phyloP scores from a whole-genome alignment of 2,113 vertebrate species.

The Collichthys lucidus region DNA sequence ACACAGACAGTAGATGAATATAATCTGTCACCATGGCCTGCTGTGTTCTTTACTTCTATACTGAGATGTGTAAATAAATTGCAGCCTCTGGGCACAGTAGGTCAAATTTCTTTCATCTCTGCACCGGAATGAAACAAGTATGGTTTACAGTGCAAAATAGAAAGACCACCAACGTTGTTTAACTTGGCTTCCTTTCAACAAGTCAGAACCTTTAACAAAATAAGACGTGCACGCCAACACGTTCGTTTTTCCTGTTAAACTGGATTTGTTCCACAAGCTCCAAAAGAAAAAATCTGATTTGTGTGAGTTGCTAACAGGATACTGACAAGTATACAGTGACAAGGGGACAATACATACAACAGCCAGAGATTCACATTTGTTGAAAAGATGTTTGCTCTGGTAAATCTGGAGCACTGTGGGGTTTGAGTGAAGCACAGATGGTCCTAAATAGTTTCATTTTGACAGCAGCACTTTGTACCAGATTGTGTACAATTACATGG shows the following conservation, averaged over 20 bases:
- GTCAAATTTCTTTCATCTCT: slow-evolving; percentile 55
- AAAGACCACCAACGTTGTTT: slow-evolving; percentile 59
- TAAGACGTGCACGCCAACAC: neutral
- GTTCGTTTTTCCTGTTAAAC: slow-evolving; percentile 11
- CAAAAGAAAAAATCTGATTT: neutral
- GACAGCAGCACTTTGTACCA: neutral
- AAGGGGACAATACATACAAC: neutral
- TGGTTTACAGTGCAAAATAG: neutral
- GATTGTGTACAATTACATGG: neutral
- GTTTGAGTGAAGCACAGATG: neutral
- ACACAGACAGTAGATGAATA: slow-evolving; percentile 29
- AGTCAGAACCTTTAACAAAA: slow-evolving; percentile 2
- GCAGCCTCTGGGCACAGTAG: slow-evolving; percentile 1
- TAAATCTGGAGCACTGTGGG: slow-evolving; percentile 10
- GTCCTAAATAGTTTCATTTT: slow-evolving; percentile 4
- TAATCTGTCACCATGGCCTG: slow-evolving; percentile 41
- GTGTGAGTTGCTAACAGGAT: neutral
- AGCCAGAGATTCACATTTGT: slow-evolving; percentile 5
- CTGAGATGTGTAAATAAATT: slow-evolving; percentile 34
- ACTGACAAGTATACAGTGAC: neutral
- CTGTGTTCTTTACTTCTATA: neutral
- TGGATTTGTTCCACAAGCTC: slow-evolving; percentile 16
- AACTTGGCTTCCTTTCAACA: slow-evolving; percentile 28
- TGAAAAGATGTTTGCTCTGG: slow-evolving; percentile 42
- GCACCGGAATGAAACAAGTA: slow-evolving; percentile 29